These are phyloP conservation scores for Zelleria hepariella DNA, from an alignment of 2,888 invertebrate species.

Conservation along the genomic window DNA sequence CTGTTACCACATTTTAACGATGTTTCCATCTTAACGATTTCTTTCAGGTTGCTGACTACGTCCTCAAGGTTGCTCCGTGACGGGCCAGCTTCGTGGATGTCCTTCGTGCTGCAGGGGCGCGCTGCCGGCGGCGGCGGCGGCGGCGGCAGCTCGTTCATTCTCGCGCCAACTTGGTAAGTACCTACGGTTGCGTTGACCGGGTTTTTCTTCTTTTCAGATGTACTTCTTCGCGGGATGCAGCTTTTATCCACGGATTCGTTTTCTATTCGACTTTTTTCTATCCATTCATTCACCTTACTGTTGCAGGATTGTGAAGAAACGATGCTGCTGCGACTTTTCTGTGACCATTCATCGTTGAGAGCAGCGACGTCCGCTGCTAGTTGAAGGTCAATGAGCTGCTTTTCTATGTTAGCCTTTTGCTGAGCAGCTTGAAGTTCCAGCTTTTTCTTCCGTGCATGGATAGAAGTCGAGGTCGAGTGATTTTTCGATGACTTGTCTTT, in stretches of 20 bases:
- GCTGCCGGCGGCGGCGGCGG: background rate
- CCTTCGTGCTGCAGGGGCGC: background rate
- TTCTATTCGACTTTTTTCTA: conserved; percentile 5
- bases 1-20: background rate
- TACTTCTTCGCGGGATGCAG: background rate
- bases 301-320: background rate
- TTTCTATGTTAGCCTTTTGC: conserved; percentile 5
- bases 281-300: background rate
- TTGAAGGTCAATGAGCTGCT: conserved; percentile 9
- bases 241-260: background rate
- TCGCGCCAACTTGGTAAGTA: background rate
- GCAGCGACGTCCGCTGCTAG: conserved; percentile 8
- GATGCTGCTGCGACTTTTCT: background rate
- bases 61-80: background rate
- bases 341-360: background rate
- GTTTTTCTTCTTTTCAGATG: background rate
- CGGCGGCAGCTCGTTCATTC: background rate
- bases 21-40: background rate
- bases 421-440: conserved; percentile 6
- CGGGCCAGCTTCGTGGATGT: background rate
- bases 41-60: background rate
- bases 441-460: background rate
- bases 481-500: background rate
- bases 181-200: background rate
- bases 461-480: background rate